A percentile compares a stretch with the other conserved stretches of the same genome.
phyloP scores from a whole-genome alignment of 2,888 invertebrate species.

The Macropis europaea region DNA sequence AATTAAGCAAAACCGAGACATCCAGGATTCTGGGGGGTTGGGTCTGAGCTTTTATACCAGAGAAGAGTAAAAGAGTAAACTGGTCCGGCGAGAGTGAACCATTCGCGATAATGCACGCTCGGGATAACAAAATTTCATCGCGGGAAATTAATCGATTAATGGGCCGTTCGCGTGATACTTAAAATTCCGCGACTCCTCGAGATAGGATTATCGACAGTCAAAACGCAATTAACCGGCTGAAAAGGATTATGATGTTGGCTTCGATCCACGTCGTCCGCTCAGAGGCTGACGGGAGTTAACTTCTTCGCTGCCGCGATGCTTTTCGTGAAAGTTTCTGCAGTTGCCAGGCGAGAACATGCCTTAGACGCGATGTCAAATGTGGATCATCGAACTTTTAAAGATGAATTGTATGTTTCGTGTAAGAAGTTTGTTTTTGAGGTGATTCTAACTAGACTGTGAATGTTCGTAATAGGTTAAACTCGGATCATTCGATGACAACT shows the following conservation, averaged over 20 bases:
- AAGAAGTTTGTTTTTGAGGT: too few species aligned
- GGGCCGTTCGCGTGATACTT: slow-evolving; percentile 45
- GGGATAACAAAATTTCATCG: slow-evolving; percentile 47
- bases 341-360: too few species aligned
- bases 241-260: slow-evolving; percentile 31
- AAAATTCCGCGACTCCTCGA: slow-evolving; percentile 20
- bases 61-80: slow-evolving; percentile 39
- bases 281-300: too few species aligned
- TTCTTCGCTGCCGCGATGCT: too few species aligned
- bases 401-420: too few species aligned
- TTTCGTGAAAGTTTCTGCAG: too few species aligned
- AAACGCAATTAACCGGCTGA: slow-evolving; percentile 25
- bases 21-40: too few species aligned
- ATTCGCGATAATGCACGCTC: slow-evolving; percentile 45
- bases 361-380: too few species aligned
- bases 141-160: slow-evolving; percentile 50
- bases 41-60: slow-evolving; percentile 27
- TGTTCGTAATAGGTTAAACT: too few species aligned
- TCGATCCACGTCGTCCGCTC: not conserved
- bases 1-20: slow-evolving; percentile 52
- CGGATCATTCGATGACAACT: too few species aligned
- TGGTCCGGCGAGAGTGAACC: slow-evolving; percentile 21
- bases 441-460: too few species aligned
- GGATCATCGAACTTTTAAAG: too few species aligned
- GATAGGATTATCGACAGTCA: slow-evolving; percentile 32